Evolutionary conservation across 2,113 vertebrate genomes (phyloP).

Genomic region (Pelecanoides urinatrix): DNA sequence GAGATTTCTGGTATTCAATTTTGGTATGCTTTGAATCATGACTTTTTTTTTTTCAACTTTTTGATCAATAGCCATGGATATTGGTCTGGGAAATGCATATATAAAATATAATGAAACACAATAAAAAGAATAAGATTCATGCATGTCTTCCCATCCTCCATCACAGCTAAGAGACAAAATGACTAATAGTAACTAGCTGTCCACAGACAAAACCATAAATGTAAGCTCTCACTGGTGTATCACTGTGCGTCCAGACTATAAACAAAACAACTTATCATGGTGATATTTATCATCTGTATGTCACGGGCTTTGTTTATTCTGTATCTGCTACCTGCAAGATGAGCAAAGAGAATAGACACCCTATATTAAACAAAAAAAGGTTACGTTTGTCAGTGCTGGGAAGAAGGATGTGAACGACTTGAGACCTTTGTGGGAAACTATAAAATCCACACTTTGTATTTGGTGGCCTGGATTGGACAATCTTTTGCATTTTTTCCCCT

Average conservation of each 20-base stretch:
- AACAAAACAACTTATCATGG: neutral
- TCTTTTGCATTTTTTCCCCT: neutral
- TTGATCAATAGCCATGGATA: neutral
- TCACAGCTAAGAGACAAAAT: neutral
- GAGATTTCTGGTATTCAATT: neutral
- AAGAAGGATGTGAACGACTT: neutral
- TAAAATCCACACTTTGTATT: neutral
- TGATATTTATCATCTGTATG: neutral
- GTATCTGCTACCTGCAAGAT: neutral
- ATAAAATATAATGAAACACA: neutral
- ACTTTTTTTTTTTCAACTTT: neutral
- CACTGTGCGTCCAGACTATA: neutral
- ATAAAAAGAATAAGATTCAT: neutral
- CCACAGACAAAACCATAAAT: neutral
- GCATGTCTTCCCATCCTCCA: neutral
- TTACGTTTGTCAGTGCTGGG: neutral
- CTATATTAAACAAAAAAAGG: neutral
- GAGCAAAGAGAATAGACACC: neutral
- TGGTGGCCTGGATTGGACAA: neutral
- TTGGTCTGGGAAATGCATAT: neutral
- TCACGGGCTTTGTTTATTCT: neutral
- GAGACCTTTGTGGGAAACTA: neutral
- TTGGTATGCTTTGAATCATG: neutral
- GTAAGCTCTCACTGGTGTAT: fast-evolving
- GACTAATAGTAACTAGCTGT: neutral